A percentile compares a stretch with the other conserved stretches of the same genome.
Conservation (phyloP, 2,888 invertebrate genomes). For the Morpho helenor region DNA sequence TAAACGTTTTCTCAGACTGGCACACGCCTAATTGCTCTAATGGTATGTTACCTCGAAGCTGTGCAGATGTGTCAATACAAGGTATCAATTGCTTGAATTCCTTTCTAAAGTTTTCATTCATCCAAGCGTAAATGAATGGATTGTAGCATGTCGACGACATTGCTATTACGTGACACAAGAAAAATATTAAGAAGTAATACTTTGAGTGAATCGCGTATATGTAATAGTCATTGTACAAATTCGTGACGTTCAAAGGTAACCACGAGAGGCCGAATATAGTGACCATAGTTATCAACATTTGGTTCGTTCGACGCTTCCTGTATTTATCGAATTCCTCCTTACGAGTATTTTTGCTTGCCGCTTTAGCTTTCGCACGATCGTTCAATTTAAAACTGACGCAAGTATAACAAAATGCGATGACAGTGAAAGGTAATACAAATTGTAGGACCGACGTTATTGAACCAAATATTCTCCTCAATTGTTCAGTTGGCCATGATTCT, state of each 20-base stretch:
- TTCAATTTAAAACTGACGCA: conserved; percentile 94
- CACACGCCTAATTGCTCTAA: conserved; percentile 77
- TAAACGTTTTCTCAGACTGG: conserved; percentile 85
- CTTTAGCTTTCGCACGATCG: conserved; percentile 90
- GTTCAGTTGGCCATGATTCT: conserved; percentile 94
- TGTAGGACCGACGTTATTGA: conserved; percentile 93
- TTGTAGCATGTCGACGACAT: conserved; percentile 99
- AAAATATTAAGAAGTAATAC: conserved; percentile 93
- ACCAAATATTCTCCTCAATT: conserved; percentile 89
- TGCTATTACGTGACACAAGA: conserved; percentile 93
- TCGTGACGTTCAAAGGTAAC: conserved; percentile 94
- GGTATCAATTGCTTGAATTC: conserved; percentile 91
- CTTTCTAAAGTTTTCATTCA: conserved; percentile 97
- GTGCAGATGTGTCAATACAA: conserved; percentile 78
- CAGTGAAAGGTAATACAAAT: conserved; percentile 95
- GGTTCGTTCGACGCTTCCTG: conserved; percentile 93
- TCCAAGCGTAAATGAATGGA: conserved; percentile 97
- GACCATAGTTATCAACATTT: conserved; percentile 99
- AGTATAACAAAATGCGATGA: conserved; percentile 96
- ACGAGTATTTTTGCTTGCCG: conserved; percentile 90
- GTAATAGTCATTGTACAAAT: conserved; percentile 91
- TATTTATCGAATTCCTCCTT: conserved; percentile 94
- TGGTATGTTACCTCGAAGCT: conserved; percentile 58
- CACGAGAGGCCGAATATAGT: conserved; percentile 97
- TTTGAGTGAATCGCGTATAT: conserved; percentile 85